Base-by-base conservation (phyloP, 2,113 vertebrate genomes). In the Eulemur macaco region DNA sequence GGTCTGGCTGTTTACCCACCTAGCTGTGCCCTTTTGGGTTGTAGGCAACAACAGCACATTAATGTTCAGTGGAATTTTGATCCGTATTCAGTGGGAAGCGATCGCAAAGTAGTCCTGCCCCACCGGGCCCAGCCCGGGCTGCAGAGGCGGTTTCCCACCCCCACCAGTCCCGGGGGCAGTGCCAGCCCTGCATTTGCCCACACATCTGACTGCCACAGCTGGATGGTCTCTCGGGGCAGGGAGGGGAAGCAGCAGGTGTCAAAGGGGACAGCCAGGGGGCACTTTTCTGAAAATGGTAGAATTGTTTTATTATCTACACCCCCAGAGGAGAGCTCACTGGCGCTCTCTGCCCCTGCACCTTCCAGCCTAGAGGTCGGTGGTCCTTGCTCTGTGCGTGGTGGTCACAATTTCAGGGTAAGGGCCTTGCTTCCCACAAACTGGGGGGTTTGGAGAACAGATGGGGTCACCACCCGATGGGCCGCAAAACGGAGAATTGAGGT, bases 41-140 rank as follows among this genome's bases (percentile, higher is more conserved):
- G 31, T 80, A 50, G 77, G 54, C 45, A 29, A 9, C 3, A 2
- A 31, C 13, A 66, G 69, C 78, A 56, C 47, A 39, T 52, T 25
- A 17, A 42, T 7, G 13, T 42, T 29, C 68, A 4, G 3, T 7
- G 13, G 73, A 39, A 71, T 45, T n/a, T 64, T 54, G 60, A 63
- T 42, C 27, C 58, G 54, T 20, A 34, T 63, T 82, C 10, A 20
- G 83, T 5, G 0, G 45, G 25, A 3, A 92, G 23, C 8, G 4
- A 45, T 37, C 25, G 34, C 74, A 25, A 64, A 39, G 66, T 5
- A 37, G 18, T 18, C n/a, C 66, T 50, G 23, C 14, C 69, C 11
- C 12, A 9, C 12, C 0, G 0, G 25, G 27, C 25, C 45, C 25
- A 8, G 21, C 45, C 21, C 0, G 0, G 0, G 50, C 18, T 34